Conservation (phyloP, 1,140 invertebrate species). For the Metopolophium dirhodum region DNA sequence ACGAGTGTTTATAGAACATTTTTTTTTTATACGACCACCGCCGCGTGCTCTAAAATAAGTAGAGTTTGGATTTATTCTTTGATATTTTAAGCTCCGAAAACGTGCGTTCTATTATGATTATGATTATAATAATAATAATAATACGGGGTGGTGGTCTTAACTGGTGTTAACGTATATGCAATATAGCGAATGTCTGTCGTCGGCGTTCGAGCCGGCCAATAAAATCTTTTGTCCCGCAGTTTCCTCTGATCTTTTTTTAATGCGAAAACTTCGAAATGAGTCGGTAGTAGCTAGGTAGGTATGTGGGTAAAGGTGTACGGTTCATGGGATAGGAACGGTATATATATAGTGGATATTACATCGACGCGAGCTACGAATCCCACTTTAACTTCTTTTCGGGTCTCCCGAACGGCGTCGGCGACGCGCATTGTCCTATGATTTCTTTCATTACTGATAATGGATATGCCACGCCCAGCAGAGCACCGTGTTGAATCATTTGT, state of each 20-base stretch:
- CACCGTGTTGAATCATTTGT: conserved; percentile 57
- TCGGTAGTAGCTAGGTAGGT: too few relatives aligned
- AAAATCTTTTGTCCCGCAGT: background rate
- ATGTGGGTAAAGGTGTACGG: background rate
- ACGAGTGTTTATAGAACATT: background rate
- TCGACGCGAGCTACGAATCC: background rate
- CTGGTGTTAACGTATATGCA: background rate
- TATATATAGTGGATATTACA: background rate
- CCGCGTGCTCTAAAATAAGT: background rate
- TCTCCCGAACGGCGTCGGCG: background rate
- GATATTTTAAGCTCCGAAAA: background rate
- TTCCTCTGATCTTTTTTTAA: background rate
- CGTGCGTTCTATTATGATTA: background rate
- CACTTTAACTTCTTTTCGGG: conserved; percentile 22
- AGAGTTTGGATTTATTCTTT: background rate
- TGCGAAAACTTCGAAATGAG: background rate
- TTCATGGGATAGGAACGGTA: background rate
- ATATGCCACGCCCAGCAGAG: conserved; percentile 25
- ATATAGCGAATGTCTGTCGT: background rate
- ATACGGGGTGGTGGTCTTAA: background rate
- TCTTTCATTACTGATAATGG: conserved; percentile 54
- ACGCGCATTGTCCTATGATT: conserved; percentile 25
- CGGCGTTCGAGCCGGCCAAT: background rate
- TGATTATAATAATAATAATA: background rate
- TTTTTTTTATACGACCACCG: background rate